phyloP scores from a whole-genome alignment of 2,113 vertebrate genomes.

The Platanista minor region DNA sequence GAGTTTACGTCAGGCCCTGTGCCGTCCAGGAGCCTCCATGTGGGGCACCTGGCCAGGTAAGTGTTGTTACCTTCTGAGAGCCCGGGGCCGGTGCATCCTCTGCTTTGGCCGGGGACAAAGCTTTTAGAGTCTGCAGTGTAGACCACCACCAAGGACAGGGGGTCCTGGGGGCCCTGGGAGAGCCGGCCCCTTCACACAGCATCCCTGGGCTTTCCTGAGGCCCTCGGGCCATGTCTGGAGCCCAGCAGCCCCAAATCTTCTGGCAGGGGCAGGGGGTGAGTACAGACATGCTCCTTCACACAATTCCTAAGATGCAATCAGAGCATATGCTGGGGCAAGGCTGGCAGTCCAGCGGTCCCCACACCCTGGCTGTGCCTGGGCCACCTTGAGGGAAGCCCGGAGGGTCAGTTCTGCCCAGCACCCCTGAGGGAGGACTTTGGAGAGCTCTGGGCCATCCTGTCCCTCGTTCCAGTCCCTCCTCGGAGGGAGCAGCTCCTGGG shows the following conservation, averaged over 20 bases:
- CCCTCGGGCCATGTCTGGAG: neutral
- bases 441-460: neutral
- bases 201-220: rapidly evolving
- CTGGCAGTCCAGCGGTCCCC: too few species aligned
- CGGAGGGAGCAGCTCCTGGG: rapidly evolving
- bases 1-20: rapidly evolving
- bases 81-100: rapidly evolving
- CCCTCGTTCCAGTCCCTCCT: rapidly evolving
- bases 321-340: rapidly evolving
- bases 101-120: neutral
- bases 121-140: too few species aligned
- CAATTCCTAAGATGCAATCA: rapidly evolving
- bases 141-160: neutral
- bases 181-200: rapidly evolving
- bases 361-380: rapidly evolving
- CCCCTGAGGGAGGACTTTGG: rapidly evolving
- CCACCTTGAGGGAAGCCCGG: neutral
- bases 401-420: neutral
- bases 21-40: rapidly evolving
- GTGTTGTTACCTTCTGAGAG: rapidly evolving
- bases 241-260: neutral
- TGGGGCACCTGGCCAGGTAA: rapidly evolving
- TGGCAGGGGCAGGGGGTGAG: rapidly evolving
- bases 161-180: neutral
- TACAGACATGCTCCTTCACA: rapidly evolving